Conservation (phyloP, 1,140 invertebrate genomes). For the Heliconius melpomene region DNA sequence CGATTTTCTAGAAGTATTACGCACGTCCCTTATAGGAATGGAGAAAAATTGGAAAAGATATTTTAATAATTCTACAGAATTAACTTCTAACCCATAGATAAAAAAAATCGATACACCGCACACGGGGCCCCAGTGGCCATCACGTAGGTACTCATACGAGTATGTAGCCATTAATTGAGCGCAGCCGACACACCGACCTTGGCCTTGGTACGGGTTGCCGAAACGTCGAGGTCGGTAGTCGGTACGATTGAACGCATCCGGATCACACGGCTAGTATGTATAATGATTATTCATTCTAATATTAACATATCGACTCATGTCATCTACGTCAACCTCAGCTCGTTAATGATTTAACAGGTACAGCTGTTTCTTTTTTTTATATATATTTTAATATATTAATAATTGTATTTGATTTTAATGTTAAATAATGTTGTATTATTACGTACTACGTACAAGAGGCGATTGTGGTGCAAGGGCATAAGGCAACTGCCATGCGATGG, state of each 20-base stretch:
- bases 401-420: neutral
- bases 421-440: neutral
- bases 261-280: constrained; percentile 64
- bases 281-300: constrained; percentile 38
- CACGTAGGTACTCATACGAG: constrained; percentile 31
- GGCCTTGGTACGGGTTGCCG: constrained; percentile 76
- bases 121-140: constrained; percentile 52
- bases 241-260: constrained; percentile 72
- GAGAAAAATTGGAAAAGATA: too few relatives aligned
- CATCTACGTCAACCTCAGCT: constrained; percentile 17
- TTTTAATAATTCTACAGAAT: neutral
- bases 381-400: neutral
- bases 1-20: too few relatives aligned
- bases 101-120: constrained; percentile 26
- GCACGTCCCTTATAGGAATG: too few relatives aligned
- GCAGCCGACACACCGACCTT: constrained; percentile 67
- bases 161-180: constrained; percentile 62
- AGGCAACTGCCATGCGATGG: too few relatives aligned
- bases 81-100: neutral
- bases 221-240: constrained; percentile 70
- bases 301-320: constrained; percentile 30
- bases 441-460: too few relatives aligned
- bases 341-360: constrained; percentile 24
- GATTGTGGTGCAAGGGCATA: too few relatives aligned
- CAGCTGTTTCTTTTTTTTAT: constrained; percentile 4